Evolutionary conservation across 2,888 invertebrate genomes (phyloP), one percentile per base, ranked within the genome.

Genomic region (Pyrocoelia pectoralis): DNA sequence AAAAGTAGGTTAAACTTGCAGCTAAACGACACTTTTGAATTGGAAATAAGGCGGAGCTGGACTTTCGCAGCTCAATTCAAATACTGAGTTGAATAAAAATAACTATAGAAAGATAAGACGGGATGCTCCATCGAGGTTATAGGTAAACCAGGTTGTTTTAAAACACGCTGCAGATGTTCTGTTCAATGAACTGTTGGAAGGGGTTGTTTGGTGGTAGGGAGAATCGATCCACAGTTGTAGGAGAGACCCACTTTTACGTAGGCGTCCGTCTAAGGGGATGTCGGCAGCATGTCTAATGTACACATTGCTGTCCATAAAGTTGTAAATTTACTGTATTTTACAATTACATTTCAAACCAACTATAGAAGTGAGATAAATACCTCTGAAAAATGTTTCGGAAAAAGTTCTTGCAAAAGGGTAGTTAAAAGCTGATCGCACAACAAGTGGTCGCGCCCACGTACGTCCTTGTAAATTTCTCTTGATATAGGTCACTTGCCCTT

Each of bases 201-300:
- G 64, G 58, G 72, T 33, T 40, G 28, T 59, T 62, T 61, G 57
- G 52, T 19, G 48, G 46, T 17, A 66, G 66, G 52, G 66, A 66
- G 65, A 64, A 61, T 67, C 60, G 48, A 67, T 63, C 52, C 74
- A 69, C 74, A 70, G 73, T 72, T 72, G 70, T 72, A 74, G 78
- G 76, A 75, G 72, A 73, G 75, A 73, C 75, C 76, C 78, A 74
- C 76, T 78, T 61, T 77, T 78, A 75, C 75, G 77, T 78, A 74
- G 76, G 77, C 73, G 76, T 70, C 68, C 72, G 76, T 77, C 76
- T 77, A 70, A 68, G 76, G 75, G 75, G 73, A 73, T 73, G 75
- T 72, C 71, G 75, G 69, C 70, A 70, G 70, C 69, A 71, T 70
- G 67, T 24, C 17, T 10, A 41, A 17, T 50, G 12, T 24, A 50